Conservation (phyloP, 2,113 vertebrate genomes). For the Diadophis punctatus region DNA sequence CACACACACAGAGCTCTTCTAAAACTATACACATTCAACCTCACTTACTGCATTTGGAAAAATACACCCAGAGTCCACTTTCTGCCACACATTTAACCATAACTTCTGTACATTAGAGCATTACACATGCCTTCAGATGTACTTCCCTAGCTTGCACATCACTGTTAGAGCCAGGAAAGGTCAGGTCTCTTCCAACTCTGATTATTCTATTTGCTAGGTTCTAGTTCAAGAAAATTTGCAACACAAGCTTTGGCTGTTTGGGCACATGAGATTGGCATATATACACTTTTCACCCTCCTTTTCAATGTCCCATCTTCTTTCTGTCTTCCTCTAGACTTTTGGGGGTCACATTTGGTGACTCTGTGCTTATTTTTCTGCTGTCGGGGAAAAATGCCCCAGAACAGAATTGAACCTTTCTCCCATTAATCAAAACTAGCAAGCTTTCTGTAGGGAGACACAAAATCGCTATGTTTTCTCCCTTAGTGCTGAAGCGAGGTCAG, state of each 20-base stretch:
- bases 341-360: slow-evolving; percentile 65
- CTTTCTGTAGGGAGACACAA: slow-evolving; percentile 66
- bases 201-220: neutral
- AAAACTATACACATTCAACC: no score
- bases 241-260: neutral
- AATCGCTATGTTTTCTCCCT: slow-evolving; percentile 61
- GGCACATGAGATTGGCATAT: no score
- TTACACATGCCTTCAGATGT: no score
- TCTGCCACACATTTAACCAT: no score
- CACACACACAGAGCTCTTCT: no score
- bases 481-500: slow-evolving; percentile 56
- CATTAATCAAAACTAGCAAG: slow-evolving; percentile 77
- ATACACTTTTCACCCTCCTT: neutral
- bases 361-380: slow-evolving; percentile 77
- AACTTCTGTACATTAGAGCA: no score
- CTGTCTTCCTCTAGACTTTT: slow-evolving; percentile 39
- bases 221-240: neutral
- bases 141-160: no score
- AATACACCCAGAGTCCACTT: no score
- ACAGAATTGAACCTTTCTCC: slow-evolving; percentile 59
- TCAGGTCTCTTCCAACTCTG: neutral
- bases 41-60: no score
- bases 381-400: slow-evolving; percentile 64
- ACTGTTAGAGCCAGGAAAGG: no score
- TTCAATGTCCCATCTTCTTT: slow-evolving; percentile 20